These are phyloP conservation scores for Iphiclides podalirius DNA, from an alignment of 2,888 invertebrate species.

Conservation along the genomic window DNA sequence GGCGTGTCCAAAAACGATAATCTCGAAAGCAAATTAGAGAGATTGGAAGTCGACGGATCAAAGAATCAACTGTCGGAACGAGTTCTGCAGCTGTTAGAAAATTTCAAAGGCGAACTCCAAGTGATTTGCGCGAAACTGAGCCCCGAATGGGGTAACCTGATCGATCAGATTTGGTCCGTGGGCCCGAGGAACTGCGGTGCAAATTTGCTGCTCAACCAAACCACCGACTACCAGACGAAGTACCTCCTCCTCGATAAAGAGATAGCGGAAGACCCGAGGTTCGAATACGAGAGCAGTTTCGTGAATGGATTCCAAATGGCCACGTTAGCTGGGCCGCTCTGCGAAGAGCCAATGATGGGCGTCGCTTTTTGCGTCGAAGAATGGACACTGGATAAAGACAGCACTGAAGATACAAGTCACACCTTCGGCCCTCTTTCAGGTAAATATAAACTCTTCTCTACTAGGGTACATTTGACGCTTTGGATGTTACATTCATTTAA, in stretches of 20 bases:
- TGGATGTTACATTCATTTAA: not conserved
- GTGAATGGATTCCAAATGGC: conserved; percentile 93
- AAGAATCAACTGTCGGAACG: conserved; percentile 60
- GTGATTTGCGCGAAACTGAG: conserved; percentile 81
- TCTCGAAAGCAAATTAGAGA: conserved; percentile 51
- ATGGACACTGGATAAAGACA: conserved; percentile 82
- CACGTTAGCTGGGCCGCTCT: conserved; percentile 93
- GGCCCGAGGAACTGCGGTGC: conserved; percentile 94
- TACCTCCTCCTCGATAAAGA: conserved; percentile 60
- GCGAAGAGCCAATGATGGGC: conserved; percentile 98
- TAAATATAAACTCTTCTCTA: too few species aligned
- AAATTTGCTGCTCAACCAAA: conserved; percentile 92
- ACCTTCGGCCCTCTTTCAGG: conserved; percentile 80
- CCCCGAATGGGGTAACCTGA: conserved; percentile 71
- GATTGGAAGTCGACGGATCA: conserved; percentile 46
- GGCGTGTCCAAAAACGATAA: conserved; percentile 59
- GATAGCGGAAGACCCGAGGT: conserved; percentile 75
- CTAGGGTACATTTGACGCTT: too few species aligned
- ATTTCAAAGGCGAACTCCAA: conserved; percentile 79
- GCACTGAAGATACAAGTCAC: conserved; percentile 58
- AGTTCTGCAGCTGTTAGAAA: conserved; percentile 65
- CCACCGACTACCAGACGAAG: conserved; percentile 81
- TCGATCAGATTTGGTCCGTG: conserved; percentile 92
- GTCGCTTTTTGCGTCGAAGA: conserved; percentile 94
- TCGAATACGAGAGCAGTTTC: conserved; percentile 86